Percentiles rank a stretch among this genome's conserved stretches.
Evolutionary conservation across 2,888 invertebrate species (phyloP).

Genomic region (Dione vanillae): DNA sequence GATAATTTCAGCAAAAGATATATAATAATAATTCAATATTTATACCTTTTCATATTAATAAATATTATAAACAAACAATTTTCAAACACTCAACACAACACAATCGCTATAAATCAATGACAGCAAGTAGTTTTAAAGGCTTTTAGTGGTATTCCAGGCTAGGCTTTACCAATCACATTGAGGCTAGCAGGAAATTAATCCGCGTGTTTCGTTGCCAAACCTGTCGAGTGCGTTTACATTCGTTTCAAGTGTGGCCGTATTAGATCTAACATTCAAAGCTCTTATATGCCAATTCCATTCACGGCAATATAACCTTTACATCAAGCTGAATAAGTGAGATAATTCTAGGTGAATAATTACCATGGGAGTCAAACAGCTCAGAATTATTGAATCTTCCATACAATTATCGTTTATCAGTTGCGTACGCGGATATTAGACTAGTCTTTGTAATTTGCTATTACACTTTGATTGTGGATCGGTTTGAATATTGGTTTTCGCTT

Average conservation of each 20-base stretch:
- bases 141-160: conserved; percentile 42
- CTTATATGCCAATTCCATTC: conserved; percentile 19
- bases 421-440: conserved; percentile 31
- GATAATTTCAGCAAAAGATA: too few species aligned
- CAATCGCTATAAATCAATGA: conserved; percentile 47
- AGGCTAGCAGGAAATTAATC: conserved; percentile 55
- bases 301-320: conserved; percentile 21
- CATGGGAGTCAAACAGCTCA: conserved; percentile 25
- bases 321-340: not conserved
- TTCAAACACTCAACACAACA: conserved; percentile 10
- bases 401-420: conserved; percentile 39
- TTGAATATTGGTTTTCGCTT: conserved; percentile 11
- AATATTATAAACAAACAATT: not conserved
- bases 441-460: conserved; percentile 34
- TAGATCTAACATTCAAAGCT: conserved; percentile 31
- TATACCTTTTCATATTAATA: not conserved
- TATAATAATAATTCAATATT: not conserved
- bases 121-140: conserved; percentile 46
- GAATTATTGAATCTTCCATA: conserved; percentile 42
- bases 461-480: conserved; percentile 13
- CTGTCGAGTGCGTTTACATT: conserved; percentile 53
- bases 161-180: conserved; percentile 49
- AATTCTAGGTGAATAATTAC: conserved; percentile 14
- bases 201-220: conserved; percentile 55
- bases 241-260: conserved; percentile 51